A percentile compares a stretch with the other conserved stretches of the same genome.
Evolutionary conservation across 2,797 vertebrate genomes (phyloP).

Genomic region (Capromys pilorides): DNA sequence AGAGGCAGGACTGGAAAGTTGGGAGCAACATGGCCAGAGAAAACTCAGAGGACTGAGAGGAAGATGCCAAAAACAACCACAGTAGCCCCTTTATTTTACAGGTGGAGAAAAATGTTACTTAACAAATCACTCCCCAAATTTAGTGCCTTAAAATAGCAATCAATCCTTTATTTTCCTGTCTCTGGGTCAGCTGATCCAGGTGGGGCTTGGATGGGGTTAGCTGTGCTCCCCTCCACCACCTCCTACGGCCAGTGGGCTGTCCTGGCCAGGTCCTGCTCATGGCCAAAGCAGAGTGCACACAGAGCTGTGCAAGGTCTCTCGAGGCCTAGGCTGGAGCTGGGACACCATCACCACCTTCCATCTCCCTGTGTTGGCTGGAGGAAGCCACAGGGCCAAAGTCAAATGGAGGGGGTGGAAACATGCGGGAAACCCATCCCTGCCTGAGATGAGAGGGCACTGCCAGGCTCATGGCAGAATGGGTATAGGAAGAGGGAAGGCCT

Average conservation of each 20-base stretch:
- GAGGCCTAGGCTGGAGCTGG: neutral
- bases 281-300: neutral
- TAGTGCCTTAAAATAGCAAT: neutral
- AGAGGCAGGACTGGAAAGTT: neutral
- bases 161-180: neutral
- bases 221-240: neutral
- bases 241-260: neutral
- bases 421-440: neutral
- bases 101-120: neutral
- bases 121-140: neutral
- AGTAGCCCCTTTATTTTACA: neutral
- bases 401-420: neutral
- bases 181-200: neutral
- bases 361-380: neutral
- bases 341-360: rapidly evolving
- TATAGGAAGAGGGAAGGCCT: neutral
- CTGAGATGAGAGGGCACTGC: neutral
- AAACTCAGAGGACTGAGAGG: neutral
- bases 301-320: neutral
- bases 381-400: neutral
- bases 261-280: neutral
- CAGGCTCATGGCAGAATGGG: neutral
- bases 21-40: neutral
- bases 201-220: neutral
- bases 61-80: neutral